Evolutionary conservation across 2,113 vertebrate genomes (phyloP).

Genomic region (Tragelaphus imberbis): DNA sequence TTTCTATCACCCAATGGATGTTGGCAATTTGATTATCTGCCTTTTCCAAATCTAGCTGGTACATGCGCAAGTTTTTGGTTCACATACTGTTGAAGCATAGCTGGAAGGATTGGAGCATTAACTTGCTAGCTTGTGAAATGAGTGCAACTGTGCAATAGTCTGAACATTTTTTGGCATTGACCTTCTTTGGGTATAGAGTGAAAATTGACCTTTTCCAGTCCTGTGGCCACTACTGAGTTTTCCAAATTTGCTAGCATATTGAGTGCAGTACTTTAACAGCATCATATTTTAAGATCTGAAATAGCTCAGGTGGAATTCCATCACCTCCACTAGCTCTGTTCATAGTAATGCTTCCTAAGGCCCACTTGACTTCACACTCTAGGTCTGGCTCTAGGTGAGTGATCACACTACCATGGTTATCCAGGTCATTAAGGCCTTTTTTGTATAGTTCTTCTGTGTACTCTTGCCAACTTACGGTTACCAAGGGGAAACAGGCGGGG

Average conservation of each 20-base stretch:
- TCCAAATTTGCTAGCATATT: background rate
- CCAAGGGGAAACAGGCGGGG: background rate
- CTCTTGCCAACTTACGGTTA: background rate
- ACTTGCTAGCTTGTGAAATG: background rate
- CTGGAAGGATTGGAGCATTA: background rate
- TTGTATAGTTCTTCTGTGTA: background rate
- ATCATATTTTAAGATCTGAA: background rate
- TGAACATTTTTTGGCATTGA: background rate
- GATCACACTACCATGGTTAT: background rate
- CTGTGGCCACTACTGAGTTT: background rate
- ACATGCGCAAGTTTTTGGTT: background rate
- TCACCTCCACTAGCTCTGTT: background rate
- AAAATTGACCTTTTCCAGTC: background rate
- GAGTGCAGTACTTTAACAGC: background rate
- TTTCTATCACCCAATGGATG: background rate
- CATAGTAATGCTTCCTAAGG: background rate
- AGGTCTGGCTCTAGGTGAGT: background rate
- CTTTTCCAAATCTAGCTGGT: background rate
- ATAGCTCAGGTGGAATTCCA: background rate
- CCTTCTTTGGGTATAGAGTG: background rate
- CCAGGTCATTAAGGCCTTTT: background rate
- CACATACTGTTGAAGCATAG: background rate
- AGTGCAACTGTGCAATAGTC: background rate
- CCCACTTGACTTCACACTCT: background rate
- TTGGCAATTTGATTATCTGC: background rate